Percentiles rank a stretch among this genome's conserved stretches.
phyloP scores from a whole-genome alignment of 2,113 vertebrate species.

The Dasyprocta punctata region DNA sequence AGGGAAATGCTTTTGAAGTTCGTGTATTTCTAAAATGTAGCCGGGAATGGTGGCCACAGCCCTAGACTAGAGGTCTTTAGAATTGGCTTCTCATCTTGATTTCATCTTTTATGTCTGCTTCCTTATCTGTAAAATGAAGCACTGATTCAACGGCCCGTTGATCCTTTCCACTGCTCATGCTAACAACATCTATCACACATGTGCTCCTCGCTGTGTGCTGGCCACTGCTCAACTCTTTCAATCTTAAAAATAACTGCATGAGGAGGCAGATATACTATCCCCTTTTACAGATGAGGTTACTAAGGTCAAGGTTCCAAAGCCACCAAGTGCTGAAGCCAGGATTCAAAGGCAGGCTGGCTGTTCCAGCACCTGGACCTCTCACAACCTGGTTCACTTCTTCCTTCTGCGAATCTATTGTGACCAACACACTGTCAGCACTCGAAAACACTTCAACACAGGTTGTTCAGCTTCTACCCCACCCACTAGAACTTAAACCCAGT shows the following conservation, averaged over 20 bases:
- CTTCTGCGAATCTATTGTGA: conserved; percentile 26
- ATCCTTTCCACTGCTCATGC: neutral
- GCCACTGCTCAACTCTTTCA: conserved; percentile 20
- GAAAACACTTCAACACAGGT: neutral
- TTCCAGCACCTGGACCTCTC: neutral
- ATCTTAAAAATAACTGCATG: conserved; percentile 1
- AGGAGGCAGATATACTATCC: neutral
- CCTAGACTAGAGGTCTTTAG: neutral
- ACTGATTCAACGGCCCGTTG: neutral
- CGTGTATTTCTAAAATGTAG: neutral
- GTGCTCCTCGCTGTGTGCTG: neutral
- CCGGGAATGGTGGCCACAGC: neutral
- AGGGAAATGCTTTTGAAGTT: neutral
- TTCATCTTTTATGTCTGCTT: neutral
- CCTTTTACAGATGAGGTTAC: neutral
- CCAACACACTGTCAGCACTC: neutral
- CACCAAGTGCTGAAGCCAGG: neutral
- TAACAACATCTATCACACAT: neutral
- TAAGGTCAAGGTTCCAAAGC: neutral
- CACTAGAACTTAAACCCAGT: neutral
- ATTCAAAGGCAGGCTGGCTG: neutral
- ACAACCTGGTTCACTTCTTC: neutral
- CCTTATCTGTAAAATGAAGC: neutral
- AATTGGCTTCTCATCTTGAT: neutral
- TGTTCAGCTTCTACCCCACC: neutral